Conservation (phyloP, 2,113 vertebrate genomes). For the Bos taurus region ARS-UCD2.0 NC_037342.1:42598001-42598500, state of each 20-base stretch:
- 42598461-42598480: not conserved
- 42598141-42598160: not conserved
- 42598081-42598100: not conserved
- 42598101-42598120: not conserved
- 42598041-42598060: not conserved
- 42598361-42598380: not conserved
- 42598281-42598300: not conserved
- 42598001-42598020: not conserved
- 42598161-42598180: not conserved
- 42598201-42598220: not conserved
- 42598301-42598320: not conserved
- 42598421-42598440: not conserved
- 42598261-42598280: not conserved
- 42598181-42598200: not conserved
- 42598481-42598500: not conserved
- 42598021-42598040: not conserved
- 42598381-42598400: not conserved
- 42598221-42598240: not conserved
- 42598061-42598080: constrained; percentile 21
- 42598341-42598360: not conserved
- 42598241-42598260: not conserved
- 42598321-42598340: not conserved
- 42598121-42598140: not conserved
- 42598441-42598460: not conserved
- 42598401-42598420: not conserved